A percentile compares a stretch with the other conserved stretches of the same genome.
phyloP scores from a whole-genome alignment of 2,888 invertebrate species.

The Therioaphis trifolii region DNA sequence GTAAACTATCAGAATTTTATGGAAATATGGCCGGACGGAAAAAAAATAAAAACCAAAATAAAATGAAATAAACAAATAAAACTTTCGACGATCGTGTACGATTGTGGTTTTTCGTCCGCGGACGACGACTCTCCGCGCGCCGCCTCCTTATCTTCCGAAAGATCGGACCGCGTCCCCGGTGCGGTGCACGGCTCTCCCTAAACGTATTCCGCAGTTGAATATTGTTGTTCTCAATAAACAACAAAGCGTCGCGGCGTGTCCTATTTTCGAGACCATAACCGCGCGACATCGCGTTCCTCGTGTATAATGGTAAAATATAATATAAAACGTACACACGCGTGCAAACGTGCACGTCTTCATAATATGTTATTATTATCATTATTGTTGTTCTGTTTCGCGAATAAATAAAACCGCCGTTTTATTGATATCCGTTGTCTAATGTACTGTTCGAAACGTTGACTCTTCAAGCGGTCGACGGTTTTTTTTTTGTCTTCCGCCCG shows the following conservation, averaged over 20 bases:
- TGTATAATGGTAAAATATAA: no score
- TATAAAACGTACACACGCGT: not conserved
- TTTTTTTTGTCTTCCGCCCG: not conserved
- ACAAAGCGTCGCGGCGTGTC: not conserved
- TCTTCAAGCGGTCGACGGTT: no score
- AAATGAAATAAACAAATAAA: no score
- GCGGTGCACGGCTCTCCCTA: no score
- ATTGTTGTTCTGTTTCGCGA: no score
- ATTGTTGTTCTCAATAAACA: not conserved
- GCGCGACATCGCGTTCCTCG: not conserved
- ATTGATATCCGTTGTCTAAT: not conserved
- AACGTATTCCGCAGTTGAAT: not conserved
- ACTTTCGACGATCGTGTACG: not conserved
- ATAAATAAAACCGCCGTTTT: not conserved
- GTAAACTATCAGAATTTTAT: constrained; percentile 17
- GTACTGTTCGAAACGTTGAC: no score
- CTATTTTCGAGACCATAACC: not conserved
- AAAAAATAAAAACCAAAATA: no score
- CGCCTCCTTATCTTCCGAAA: not conserved
- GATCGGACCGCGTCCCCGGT: no score
- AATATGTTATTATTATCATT: not conserved
- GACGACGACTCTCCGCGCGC: no score
- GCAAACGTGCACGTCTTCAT: not conserved
- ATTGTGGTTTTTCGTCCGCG: not conserved
- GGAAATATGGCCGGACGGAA: constrained; percentile 5